Conservation (phyloP, 2,113 vertebrate species). For the Emydura subglobosa region DNA sequence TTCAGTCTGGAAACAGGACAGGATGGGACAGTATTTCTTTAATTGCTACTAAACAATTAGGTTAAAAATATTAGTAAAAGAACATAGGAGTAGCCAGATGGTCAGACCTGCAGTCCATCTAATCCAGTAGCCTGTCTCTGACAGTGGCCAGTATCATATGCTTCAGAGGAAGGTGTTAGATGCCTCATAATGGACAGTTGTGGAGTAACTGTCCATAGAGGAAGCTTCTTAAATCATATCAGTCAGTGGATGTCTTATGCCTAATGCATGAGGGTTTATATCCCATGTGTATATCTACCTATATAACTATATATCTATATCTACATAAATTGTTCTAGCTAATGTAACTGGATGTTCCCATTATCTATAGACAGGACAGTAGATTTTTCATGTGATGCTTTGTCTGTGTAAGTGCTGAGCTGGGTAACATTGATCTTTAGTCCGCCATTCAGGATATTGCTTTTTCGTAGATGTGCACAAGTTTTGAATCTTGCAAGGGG, state of each 20-base stretch:
- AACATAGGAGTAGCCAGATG: rapidly evolving
- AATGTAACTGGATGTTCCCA: conserved; percentile 66
- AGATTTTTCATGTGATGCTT: conserved; percentile 71
- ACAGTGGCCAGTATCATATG: not conserved
- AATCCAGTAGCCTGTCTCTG: not conserved
- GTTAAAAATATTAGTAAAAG: not conserved
- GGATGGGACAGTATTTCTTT: not conserved
- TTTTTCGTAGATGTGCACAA: conserved; percentile 6
- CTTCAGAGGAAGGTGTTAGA: not conserved
- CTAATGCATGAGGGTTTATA: not conserved
- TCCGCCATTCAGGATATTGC: conserved; percentile 17
- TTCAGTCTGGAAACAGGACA: not conserved
- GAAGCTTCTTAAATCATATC: not conserved
- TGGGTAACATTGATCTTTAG: conserved; percentile 67
- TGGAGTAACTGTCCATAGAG: not conserved
- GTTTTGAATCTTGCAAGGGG: conserved; percentile 31
- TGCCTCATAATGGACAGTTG: conserved; percentile 2
- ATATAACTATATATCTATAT: not conserved
- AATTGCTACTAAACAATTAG: not conserved
- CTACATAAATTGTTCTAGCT: conserved; percentile 46
- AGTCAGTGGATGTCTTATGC: conserved; percentile 14
- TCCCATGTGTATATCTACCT: not conserved
- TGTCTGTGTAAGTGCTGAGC: conserved; percentile 72
- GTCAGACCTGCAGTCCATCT: not conserved
- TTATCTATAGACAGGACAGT: conserved; percentile 61